phyloP scores from a whole-genome alignment of 2,113 vertebrate genomes.

The Trichechus manatus region DNA sequence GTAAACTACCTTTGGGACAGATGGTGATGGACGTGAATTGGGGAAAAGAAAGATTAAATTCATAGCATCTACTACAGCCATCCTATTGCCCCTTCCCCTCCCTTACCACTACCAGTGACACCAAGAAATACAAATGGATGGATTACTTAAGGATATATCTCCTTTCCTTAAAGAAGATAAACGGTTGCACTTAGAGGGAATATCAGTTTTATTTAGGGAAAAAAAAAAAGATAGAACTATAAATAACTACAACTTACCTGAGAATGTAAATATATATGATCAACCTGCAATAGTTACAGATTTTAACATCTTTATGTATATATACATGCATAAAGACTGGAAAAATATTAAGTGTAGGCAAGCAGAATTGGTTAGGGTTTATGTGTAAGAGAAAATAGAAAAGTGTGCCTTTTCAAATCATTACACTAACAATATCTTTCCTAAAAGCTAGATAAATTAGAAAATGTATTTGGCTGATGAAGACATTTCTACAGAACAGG shows the following conservation, averaged over 20 bases:
- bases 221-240: neutral
- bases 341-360: neutral
- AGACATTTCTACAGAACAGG: neutral
- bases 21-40: neutral
- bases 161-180: constrained; percentile 54
- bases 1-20: neutral
- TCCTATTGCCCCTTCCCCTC: neutral
- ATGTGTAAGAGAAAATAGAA: neutral
- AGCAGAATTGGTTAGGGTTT: neutral
- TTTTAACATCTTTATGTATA: neutral
- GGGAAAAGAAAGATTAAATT: neutral
- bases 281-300: neutral
- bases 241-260: constrained; percentile 3
- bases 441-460: neutral
- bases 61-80: accelerated
- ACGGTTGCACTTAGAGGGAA: neutral
- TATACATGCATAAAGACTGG: neutral
- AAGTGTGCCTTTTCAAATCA: neutral
- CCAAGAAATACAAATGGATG: neutral
- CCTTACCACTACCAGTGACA: neutral
- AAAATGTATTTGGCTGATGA: neutral
- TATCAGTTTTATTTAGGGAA: neutral
- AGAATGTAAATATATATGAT: neutral
- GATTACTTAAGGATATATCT: neutral
- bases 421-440: neutral